Evolutionary conservation across 2,113 vertebrate species (phyloP), one percentile per base, ranked within the genome.

Genomic region (Forbesichthys papilliferus): DNA sequence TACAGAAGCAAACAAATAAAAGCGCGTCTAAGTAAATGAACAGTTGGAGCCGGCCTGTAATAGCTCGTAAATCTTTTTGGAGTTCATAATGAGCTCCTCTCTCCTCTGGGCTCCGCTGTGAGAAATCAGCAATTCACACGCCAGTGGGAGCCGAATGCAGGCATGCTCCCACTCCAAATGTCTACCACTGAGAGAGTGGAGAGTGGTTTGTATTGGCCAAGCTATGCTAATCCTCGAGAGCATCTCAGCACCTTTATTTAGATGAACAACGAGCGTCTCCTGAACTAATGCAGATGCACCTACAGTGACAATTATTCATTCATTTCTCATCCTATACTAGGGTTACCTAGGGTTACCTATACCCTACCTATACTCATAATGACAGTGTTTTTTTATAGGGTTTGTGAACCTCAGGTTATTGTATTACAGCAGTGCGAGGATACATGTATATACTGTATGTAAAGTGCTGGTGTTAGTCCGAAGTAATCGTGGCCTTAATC

Each of bases 1-100:
- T 87, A 86, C 78, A 86, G 79, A 86, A 77, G 84, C 79, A 88
- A 90, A 89, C 74, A 84, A 81, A 83, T 88, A 88, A 86, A 88
- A 83, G 66, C 74, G 79, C 82, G 83, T 84, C 79, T 79, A 78
- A 87, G 80, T 84, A 81, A 86, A 85, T 80, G 77, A 88, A 86
- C 71, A 76, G 85, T 79, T 65, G 63, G 79, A 73, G 81, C 84
- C 64, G 66, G 82, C 81, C 78, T 69, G 65, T 90, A 87, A 90
- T 86, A 76, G 85, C 86, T 87, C 66, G 74, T 91, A 84, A 88
- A 91, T 90, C 85, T 89, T 86, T 86, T 68, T 78, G 75, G 73
- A 71, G 79, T 80, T 87, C 33, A 57, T 90, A 91, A 90, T 92
- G 88, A 89, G 84, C 77, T 79, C 65, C 61, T 80, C 66, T 81